A percentile compares a stretch with the other conserved stretches of the same genome.
phyloP scores from a whole-genome alignment of 2,888 invertebrate genomes.

The Drosophila barbarae region DNA sequence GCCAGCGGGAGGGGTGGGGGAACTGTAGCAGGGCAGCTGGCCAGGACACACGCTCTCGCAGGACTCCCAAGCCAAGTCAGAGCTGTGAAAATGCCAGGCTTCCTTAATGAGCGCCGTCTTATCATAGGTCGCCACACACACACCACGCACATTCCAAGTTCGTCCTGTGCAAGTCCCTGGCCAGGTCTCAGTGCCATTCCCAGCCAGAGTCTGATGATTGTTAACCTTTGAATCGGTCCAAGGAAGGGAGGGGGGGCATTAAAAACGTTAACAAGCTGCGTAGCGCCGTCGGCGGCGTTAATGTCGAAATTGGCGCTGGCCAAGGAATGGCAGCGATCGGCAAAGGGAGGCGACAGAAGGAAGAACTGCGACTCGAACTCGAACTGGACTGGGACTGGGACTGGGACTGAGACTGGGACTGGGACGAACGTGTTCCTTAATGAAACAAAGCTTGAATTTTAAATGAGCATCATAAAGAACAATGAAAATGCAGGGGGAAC shows the following conservation, averaged over 20 bases:
- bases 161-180: neutral
- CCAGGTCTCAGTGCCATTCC: conserved; percentile 1
- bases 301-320: conserved; percentile 68
- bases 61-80: neutral
- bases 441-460: conserved; percentile 77
- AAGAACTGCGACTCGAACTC: neutral
- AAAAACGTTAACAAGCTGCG: conserved; percentile 72
- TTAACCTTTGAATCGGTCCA: conserved; percentile 35
- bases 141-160: neutral
- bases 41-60: conserved; percentile 8
- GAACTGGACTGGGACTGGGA: neutral
- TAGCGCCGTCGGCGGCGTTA: conserved; percentile 73
- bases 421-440: conserved; percentile 68
- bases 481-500: conserved; percentile 64
- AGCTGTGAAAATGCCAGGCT: conserved; percentile 19
- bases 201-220: conserved; percentile 34
- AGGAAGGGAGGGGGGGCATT: conserved; percentile 23
- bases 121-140: conserved; percentile 23
- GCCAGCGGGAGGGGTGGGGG: neutral
- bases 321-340: conserved; percentile 17
- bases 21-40: conserved; percentile 3
- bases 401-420: conserved; percentile 4
- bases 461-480: conserved; percentile 77
- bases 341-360: neutral
- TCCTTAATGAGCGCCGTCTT: conserved; percentile 43